phyloP scores from a whole-genome alignment of 2,888 invertebrate species.

The Caenorhabditis sp. region DNA sequence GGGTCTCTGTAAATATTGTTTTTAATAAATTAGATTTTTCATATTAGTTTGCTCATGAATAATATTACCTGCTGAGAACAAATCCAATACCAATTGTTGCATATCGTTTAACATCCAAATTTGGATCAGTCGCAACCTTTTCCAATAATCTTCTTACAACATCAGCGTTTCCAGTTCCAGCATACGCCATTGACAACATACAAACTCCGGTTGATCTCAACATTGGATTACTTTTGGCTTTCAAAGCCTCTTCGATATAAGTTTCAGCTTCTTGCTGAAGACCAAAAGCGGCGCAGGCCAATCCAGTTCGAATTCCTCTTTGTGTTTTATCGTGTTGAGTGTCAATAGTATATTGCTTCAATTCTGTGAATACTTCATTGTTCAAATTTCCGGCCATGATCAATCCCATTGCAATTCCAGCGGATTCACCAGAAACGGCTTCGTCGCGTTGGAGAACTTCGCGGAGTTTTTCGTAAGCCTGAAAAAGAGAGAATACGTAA shows the following conservation, averaged over 20 bases:
- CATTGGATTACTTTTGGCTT: slow-evolving; percentile 64
- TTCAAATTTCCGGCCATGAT: slow-evolving; percentile 96
- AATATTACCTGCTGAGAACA: slow-evolving; percentile 88
- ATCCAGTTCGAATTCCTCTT: slow-evolving; percentile 93
- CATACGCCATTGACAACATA: slow-evolving; percentile 82
- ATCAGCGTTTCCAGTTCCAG: slow-evolving; percentile 95
- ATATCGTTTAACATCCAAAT: slow-evolving; percentile 96
- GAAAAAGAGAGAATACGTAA: too few relatives aligned
- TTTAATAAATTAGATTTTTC: not conserved
- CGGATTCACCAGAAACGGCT: slow-evolving; percentile 97
- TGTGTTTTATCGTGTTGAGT: slow-evolving; percentile 98
- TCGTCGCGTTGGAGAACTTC: slow-evolving; percentile 97
- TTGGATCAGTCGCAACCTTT: slow-evolving; percentile 86
- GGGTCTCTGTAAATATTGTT: slow-evolving; percentile 12
- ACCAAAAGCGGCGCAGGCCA: slow-evolving; percentile 72
- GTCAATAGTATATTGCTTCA: slow-evolving; percentile 84
- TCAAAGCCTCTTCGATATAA: slow-evolving; percentile 82
- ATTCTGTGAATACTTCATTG: slow-evolving; percentile 76
- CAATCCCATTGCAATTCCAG: slow-evolving; percentile 98
- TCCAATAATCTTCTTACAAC: slow-evolving; percentile 88
- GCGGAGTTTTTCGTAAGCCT: slow-evolving; percentile 94
- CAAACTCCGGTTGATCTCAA: slow-evolving; percentile 87
- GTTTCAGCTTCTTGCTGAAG: slow-evolving; percentile 83
- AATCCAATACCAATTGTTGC: slow-evolving; percentile 99
- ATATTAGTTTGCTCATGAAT: too few relatives aligned